Conservation (phyloP, 1,140 invertebrate species). For the Hydropsyche tenuis region DNA sequence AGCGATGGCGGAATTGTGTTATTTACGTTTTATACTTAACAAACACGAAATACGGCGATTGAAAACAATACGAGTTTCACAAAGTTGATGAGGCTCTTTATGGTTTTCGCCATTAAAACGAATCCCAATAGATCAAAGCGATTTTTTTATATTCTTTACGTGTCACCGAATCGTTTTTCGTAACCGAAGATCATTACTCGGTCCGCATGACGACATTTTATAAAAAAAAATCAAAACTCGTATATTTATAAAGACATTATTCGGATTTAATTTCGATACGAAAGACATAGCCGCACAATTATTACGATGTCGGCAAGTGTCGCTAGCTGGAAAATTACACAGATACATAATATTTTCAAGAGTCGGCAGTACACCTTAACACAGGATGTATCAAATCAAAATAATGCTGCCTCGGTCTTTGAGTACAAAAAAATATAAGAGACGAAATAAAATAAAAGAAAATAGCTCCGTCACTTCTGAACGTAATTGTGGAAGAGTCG, state of each 20-base stretch:
- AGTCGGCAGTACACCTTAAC: constrained; percentile 10
- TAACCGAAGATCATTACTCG: too few relatives aligned
- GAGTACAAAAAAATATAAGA: not conserved
- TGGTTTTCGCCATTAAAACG: not conserved
- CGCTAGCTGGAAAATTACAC: constrained; percentile 12
- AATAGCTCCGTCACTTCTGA: constrained; percentile 32
- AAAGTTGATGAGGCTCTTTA: not conserved
- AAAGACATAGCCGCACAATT: not conserved
- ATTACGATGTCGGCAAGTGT: constrained; percentile 1
- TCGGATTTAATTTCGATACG: constrained; percentile 11
- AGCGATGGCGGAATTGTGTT: not conserved
- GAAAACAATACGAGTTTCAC: not conserved
- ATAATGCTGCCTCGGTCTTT: constrained; percentile 31
- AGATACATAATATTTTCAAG: not conserved
- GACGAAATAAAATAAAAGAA: constrained; percentile 16
- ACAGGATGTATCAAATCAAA: constrained; percentile 42
- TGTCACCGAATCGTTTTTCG: too few relatives aligned
- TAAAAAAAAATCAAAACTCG: too few relatives aligned
- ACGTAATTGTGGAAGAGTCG: constrained; percentile 23
- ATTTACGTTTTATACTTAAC: constrained; percentile 1
- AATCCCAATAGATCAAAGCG: not conserved
- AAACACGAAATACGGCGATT: not conserved
- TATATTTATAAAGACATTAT: constrained; percentile 19
- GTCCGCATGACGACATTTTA: too few relatives aligned
- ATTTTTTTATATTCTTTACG: too few relatives aligned